Percentiles rank a stretch among this genome's conserved stretches.
Conservation (phyloP, 2,797 vertebrate species). For the Myotis vivesi region DNA sequence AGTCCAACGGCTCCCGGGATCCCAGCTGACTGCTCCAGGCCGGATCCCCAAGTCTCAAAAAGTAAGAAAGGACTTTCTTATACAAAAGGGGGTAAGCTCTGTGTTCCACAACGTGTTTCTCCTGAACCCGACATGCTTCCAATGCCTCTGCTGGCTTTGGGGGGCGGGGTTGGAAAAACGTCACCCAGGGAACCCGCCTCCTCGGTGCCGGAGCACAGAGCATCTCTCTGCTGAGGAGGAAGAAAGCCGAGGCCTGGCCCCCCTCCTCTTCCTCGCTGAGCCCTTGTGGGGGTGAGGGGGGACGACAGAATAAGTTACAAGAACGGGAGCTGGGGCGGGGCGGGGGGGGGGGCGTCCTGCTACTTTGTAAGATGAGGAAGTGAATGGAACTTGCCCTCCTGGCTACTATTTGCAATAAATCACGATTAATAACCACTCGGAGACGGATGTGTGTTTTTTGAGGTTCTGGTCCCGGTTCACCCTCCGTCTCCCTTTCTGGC, state of each 20-base stretch:
- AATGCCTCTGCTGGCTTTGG: neutral
- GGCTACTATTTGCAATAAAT: constrained; percentile 69
- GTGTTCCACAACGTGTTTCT: neutral
- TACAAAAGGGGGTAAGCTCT: constrained; percentile 66
- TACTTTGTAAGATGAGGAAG: neutral
- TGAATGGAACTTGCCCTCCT: constrained; percentile 45
- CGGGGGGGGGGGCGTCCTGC: neutral
- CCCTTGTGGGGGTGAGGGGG: neutral
- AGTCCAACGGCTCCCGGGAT: constrained; percentile 78
- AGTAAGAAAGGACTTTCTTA: constrained; percentile 82
- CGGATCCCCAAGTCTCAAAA: constrained; percentile 81
- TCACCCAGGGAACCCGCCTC: neutral
- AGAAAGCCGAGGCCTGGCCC: neutral
- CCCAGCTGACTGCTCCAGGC: constrained; percentile 72
- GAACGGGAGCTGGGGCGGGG: neutral
- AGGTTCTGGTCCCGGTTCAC: constrained; percentile 40
- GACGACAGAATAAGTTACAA: constrained; percentile 69
- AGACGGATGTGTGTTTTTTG: constrained; percentile 42
- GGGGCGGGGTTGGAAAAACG: neutral
- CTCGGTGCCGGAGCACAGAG: neutral
- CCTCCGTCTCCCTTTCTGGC: neutral
- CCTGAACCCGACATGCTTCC: neutral
- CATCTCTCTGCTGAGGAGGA: neutral
- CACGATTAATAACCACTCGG: constrained; percentile 63
- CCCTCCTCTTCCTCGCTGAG: constrained; percentile 41